These are phyloP conservation scores for Autographa gamma DNA, from an alignment of 2,888 invertebrate genomes.

Conservation along the genomic window DNA sequence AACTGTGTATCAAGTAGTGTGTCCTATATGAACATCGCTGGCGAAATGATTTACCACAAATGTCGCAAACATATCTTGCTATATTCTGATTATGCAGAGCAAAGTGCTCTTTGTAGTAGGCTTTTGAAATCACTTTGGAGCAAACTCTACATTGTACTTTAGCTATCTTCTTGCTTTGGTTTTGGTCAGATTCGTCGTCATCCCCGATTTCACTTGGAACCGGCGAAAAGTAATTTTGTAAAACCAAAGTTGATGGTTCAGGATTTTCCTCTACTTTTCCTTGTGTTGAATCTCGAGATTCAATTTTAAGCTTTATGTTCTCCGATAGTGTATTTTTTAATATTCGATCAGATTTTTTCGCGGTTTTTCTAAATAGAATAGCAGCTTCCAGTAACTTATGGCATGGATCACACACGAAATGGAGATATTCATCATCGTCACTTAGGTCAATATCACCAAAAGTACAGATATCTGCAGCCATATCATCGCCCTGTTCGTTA, in stretches of 20 bases:
- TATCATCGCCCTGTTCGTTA: constrained; percentile 9
- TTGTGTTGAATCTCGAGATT: neutral
- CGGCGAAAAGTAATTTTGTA: constrained; percentile 29
- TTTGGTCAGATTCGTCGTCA: constrained; percentile 13
- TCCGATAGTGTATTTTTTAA: constrained; percentile 51
- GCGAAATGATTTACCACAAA: constrained; percentile 76
- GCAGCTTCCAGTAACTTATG: constrained; percentile 71
- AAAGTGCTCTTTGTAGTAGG: constrained; percentile 32
- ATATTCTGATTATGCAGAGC: constrained; percentile 71
- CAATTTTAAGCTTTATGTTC: neutral
- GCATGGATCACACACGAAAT: constrained; percentile 74
- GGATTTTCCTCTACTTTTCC: constrained; percentile 16
- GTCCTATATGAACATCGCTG: constrained; percentile 74
- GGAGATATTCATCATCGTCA: constrained; percentile 70
- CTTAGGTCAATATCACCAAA: constrained; percentile 67
- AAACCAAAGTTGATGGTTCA: constrained; percentile 15
- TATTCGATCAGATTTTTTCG: constrained; percentile 68
- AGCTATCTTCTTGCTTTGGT: constrained; percentile 15
- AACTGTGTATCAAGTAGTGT: constrained; percentile 72
- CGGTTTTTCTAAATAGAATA: constrained; percentile 73
- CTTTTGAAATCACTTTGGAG: constrained; percentile 42
- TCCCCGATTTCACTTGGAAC: constrained; percentile 26
- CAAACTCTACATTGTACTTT: constrained; percentile 36
- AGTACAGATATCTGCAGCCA: constrained; percentile 14
- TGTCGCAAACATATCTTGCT: constrained; percentile 76